Percentiles rank a stretch among this genome's conserved stretches.
Conservation (phyloP, 2,888 invertebrate species). For the Cosmorhoe ocellata region DNA sequence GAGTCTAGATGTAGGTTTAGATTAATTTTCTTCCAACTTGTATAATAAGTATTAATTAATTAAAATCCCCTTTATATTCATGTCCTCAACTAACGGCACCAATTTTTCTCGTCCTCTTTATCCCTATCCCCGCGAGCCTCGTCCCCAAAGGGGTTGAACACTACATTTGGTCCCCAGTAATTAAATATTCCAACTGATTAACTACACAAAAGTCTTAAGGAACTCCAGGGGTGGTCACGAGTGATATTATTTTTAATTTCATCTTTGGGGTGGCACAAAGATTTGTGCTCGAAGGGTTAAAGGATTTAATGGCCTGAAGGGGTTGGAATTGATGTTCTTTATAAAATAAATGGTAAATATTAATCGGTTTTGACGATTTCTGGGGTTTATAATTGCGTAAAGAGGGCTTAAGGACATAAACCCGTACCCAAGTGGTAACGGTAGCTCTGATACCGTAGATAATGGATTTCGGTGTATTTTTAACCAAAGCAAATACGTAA, state of each 20-base stretch:
- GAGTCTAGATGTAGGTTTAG: too few relatives aligned
- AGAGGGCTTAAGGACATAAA: conserved; percentile 20
- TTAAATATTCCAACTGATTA: conserved; percentile 81
- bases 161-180: conserved; percentile 61
- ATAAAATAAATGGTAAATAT: conserved; percentile 63
- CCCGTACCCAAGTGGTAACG: conserved; percentile 3
- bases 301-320: conserved; percentile 59
- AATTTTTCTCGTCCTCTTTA: conserved; percentile 29
- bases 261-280: conserved; percentile 53
- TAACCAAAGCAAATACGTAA: too few relatives aligned
- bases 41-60: conserved; percentile 3
- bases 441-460: conserved; percentile 3
- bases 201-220: conserved; percentile 65
- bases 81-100: conserved; percentile 28
- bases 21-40: background rate
- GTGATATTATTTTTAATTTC: conserved; percentile 76
- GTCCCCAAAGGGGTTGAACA: conserved; percentile 48
- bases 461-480: conserved; percentile 14
- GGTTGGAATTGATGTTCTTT: conserved; percentile 58
- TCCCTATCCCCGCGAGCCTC: too few relatives aligned
- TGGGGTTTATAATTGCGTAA: conserved; percentile 28
- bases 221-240: conserved; percentile 58
- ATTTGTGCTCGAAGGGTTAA: conserved; percentile 62
- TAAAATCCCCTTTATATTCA: conserved; percentile 24
- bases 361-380: conserved; percentile 63